These are phyloP conservation scores for Naja naja DNA, from an alignment of 2,113 vertebrate species.

Conservation along the genomic window DNA sequence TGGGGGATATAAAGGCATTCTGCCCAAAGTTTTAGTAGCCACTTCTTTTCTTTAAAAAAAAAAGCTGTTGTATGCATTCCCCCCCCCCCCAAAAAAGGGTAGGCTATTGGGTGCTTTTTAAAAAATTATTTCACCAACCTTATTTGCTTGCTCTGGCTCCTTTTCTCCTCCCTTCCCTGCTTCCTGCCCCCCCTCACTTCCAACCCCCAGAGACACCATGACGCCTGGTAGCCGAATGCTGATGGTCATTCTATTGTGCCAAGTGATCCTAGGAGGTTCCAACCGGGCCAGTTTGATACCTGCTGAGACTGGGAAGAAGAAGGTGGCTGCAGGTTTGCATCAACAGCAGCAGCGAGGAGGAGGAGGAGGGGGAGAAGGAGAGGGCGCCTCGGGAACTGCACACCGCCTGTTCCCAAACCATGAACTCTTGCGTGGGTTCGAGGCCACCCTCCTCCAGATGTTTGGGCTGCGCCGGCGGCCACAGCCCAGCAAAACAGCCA, in stretches of 20 bases:
- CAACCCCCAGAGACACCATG: constrained; percentile 96
- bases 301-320: constrained; percentile 94
- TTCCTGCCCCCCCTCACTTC: constrained; percentile 51
- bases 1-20: background rate
- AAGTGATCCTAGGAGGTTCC: constrained; percentile 97
- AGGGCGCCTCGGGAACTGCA: constrained; percentile 78
- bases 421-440: constrained; percentile 98
- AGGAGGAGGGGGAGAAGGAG: background rate
- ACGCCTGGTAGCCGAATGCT: constrained; percentile 99
- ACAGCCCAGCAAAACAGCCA: constrained; percentile 84
- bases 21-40: background rate
- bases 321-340: constrained; percentile 68
- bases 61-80: background rate
- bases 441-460: constrained; percentile 98
- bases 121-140: background rate
- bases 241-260: constrained; percentile 99
- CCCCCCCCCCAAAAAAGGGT: background rate
- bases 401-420: constrained; percentile 88
- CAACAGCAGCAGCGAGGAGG: constrained; percentile 1
- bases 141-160: constrained; percentile 38
- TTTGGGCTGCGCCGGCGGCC: constrained; percentile 95
- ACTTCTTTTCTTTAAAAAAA: background rate
- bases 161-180: constrained; percentile 8
- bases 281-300: constrained; percentile 98
- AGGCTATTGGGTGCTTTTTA: background rate